Base-by-base conservation (phyloP, 2,797 vertebrate genomes). In the Eospalax fontanierii region DNA sequence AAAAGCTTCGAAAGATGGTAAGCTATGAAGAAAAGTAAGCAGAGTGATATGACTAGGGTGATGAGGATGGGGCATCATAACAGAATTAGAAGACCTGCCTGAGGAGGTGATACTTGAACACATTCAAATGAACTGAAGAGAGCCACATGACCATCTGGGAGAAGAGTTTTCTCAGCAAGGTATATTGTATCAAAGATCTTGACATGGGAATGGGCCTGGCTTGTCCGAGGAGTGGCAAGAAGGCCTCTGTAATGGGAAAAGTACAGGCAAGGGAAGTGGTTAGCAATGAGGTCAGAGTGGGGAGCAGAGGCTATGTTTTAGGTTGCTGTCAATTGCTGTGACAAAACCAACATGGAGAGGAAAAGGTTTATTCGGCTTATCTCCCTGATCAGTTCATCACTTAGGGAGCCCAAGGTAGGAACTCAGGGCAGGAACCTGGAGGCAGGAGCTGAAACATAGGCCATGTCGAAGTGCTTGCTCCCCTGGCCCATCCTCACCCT, bases 161-260 rank as follows among this genome's bases (percentile, higher is more conserved):
- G 61, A 88, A 90, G 66, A 79, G 6, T 70, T 33, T 63, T 84
- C 33, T 63, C 43, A 24, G 76, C 59, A 93, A 19, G 93, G 18
- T 43, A 10, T 71, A 59, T 21, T 71, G n/a, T 30, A 30, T 43
- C 81, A 86, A 83, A 93, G 18, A 40, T 54, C 38, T 81, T 86
- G 40, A 75, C 19, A 35, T 59, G n/a, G n/a, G 38, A 81, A 81
- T 73, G 33, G 54, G 38, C 75, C 28, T 83, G 71, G 81, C 15
- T 12, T 91, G n/a, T 82, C 82, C 91, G 33, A 90, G 21, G 89
- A 82, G 76, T 65, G 93, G 43, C 22, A 84, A 46, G 38, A 89
- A 95, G 50, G 43, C 35, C 63, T 54, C 19, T 26, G 30, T 71
- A 71, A 89, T 66, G 19, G n/a, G 66, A 79, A 85, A 70, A 79